These are phyloP conservation scores for Denticeps clupeoides DNA, from an alignment of 2,797 vertebrate species.

Conservation along the genomic window DNA sequence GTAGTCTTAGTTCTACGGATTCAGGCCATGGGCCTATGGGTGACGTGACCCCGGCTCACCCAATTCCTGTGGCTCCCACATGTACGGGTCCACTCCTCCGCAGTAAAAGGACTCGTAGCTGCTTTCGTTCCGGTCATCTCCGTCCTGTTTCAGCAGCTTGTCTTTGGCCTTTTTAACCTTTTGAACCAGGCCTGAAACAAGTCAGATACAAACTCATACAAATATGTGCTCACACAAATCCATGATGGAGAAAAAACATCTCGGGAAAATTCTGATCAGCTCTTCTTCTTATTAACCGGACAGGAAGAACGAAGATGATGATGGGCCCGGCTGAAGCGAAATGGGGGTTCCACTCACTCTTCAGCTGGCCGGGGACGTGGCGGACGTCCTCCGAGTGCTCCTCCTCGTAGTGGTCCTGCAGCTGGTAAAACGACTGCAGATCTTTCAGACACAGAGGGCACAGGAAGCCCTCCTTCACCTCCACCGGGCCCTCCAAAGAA, in stretches of 20 bases:
- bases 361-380: conserved; percentile 79
- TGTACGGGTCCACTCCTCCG: conserved; percentile 88
- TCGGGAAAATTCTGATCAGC: too few relatives aligned
- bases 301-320: too few relatives aligned
- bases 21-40: too few relatives aligned
- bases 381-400: conserved; percentile 81
- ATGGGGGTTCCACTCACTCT: conserved; percentile 60
- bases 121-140: conserved; percentile 71
- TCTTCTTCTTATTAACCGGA: too few relatives aligned
- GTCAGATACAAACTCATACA: background rate
- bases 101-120: conserved; percentile 87
- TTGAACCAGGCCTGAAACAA: conserved; percentile 73
- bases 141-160: conserved; percentile 82
- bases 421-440: conserved; percentile 88
- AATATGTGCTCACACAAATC: too few relatives aligned
- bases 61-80: conserved; percentile 98
- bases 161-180: conserved; percentile 95
- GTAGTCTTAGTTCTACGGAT: too few relatives aligned
- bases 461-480: conserved; percentile 88
- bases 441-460: conserved; percentile 93
- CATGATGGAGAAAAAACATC: too few relatives aligned
- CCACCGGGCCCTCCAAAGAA: conserved; percentile 73
- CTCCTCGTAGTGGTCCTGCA: conserved; percentile 92
- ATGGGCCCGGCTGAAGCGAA: too few relatives aligned
- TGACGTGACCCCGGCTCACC: too few relatives aligned